Evolutionary conservation across 2,888 invertebrate genomes (phyloP).

Genomic region (Alloplasta piceator): DNA sequence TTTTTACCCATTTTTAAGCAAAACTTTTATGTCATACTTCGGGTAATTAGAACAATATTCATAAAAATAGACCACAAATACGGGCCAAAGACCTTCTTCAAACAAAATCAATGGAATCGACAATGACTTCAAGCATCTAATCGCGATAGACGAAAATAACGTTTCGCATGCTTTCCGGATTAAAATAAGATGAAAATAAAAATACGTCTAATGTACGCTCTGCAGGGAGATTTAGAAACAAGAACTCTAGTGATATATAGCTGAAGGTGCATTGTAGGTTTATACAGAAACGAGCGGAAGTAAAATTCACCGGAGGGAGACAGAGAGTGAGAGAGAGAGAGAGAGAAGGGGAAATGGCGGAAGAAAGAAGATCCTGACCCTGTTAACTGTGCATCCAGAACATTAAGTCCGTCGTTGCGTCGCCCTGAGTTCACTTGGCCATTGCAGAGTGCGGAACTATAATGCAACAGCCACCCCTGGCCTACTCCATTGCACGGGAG

Average conservation of each 20-base stretch:
- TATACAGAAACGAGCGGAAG: constrained; percentile 7
- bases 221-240: background rate
- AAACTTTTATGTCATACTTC: too few species aligned
- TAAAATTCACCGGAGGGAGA: constrained; percentile 4
- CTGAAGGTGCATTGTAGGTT: constrained; percentile 12
- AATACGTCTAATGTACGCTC: constrained; percentile 6
- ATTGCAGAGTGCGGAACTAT: constrained; percentile 12
- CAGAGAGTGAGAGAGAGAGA: background rate
- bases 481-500: constrained; percentile 37
- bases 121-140: too few species aligned
- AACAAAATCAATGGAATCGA: too few species aligned
- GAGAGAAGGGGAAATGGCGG: background rate
- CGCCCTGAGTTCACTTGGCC: constrained; percentile 44
- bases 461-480: constrained; percentile 27
- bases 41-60: too few species aligned
- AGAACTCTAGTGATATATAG: constrained; percentile 20
- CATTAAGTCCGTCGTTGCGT: constrained; percentile 56
- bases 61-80: too few species aligned
- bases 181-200: background rate
- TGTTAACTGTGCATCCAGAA: constrained; percentile 45
- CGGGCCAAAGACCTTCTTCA: too few species aligned
- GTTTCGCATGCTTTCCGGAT: background rate
- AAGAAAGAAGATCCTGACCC: constrained; percentile 36
- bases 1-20: too few species aligned
- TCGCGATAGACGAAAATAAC: too few species aligned